Percentiles rank a stretch among this genome's conserved stretches.
Evolutionary conservation across 2,888 invertebrate genomes (phyloP).

Genomic region (Drosophila hawaiiensis): DNA sequence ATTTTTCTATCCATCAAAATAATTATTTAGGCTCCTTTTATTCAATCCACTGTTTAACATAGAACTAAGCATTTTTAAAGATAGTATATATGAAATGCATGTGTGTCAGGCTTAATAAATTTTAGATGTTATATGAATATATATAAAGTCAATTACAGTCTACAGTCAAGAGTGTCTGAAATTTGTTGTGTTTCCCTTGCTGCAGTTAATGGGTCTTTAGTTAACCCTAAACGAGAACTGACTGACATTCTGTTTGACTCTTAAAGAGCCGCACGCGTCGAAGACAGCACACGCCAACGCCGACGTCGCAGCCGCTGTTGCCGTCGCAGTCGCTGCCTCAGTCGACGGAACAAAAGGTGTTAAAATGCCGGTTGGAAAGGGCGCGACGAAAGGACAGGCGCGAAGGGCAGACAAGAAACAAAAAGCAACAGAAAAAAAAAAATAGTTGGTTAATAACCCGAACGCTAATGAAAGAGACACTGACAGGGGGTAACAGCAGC

Average conservation of each 20-base stretch:
- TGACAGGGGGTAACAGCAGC: constrained; percentile 49
- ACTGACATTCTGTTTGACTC: constrained; percentile 41
- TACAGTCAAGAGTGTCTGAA: not conserved
- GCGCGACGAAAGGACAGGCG: constrained; percentile 45
- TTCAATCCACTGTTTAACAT: too few relatives aligned
- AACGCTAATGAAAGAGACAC: constrained; percentile 74
- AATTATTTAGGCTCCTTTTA: not conserved
- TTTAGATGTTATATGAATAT: not conserved
- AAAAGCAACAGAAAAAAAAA: constrained; percentile 32
- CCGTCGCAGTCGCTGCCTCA: constrained; percentile 13
- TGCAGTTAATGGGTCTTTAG: constrained; percentile 27
- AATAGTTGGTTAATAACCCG: constrained; percentile 77
- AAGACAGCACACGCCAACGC: constrained; percentile 34
- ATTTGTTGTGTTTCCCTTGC: not conserved
- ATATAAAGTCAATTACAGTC: not conserved
- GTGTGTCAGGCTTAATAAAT: rapidly evolving
- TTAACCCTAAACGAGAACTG: constrained; percentile 14
- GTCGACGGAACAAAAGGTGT: constrained; percentile 66
- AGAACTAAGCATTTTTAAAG: not conserved
- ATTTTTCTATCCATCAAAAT: not conserved
- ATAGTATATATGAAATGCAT: not conserved
- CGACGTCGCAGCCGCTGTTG: constrained; percentile 9
- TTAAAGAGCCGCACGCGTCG: constrained; percentile 73
- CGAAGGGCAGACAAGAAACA: constrained; percentile 50
- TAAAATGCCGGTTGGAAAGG: constrained; percentile 61